phyloP scores from a whole-genome alignment of 2,113 vertebrate species.

The Nannospalax galili region DNA sequence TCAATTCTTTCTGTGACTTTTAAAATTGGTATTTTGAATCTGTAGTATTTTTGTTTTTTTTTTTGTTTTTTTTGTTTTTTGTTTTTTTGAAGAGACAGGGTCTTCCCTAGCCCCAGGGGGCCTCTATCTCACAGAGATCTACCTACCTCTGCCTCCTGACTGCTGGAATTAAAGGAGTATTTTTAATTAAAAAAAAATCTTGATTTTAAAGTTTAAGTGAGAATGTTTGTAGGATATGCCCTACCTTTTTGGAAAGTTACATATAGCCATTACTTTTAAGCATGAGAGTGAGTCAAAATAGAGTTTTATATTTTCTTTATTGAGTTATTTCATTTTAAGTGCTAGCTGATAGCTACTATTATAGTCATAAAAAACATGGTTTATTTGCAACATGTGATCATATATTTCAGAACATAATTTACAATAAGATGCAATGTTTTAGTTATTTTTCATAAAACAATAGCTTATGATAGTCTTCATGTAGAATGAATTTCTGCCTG shows the following conservation, averaged over 20 bases:
- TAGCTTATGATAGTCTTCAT: slow-evolving; percentile 53
- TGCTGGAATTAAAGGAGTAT: too few relatives aligned
- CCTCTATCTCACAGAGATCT: too few relatives aligned
- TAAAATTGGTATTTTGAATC: slow-evolving; percentile 35
- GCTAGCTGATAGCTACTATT: neutral
- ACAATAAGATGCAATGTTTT: slow-evolving; percentile 19
- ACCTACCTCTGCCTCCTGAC: too few relatives aligned
- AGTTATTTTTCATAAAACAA: slow-evolving; percentile 43
- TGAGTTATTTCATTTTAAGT: slow-evolving; percentile 12
- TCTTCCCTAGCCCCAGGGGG: too few relatives aligned
- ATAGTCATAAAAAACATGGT: neutral
- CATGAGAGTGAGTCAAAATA: neutral
- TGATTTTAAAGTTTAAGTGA: slow-evolving; percentile 40
- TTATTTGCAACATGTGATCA: slow-evolving; percentile 22
- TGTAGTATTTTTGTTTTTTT: too few relatives aligned
- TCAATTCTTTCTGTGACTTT: neutral
- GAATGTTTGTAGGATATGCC: neutral
- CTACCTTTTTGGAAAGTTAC: neutral
- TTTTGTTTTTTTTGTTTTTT: too few relatives aligned
- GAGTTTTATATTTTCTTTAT: neutral
- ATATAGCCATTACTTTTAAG: neutral
- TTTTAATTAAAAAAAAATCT: neutral
- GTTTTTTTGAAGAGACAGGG: too few relatives aligned
- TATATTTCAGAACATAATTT: slow-evolving; percentile 15
- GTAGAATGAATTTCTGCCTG: slow-evolving; percentile 57